Conservation (phyloP, 2,797 vertebrate genomes). For the Brotula barbata region DNA sequence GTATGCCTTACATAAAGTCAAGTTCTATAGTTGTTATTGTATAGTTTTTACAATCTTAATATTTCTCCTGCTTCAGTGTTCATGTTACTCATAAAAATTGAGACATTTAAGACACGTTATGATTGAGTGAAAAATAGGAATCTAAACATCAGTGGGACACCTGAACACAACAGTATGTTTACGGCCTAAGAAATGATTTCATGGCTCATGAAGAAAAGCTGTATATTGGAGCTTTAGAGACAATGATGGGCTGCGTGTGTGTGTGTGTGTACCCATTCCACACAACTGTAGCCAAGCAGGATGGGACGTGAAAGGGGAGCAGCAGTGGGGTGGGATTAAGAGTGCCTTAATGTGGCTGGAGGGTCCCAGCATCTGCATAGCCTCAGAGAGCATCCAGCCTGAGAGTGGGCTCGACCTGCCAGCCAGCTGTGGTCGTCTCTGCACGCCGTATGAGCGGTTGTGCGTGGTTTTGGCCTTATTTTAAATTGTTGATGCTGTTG, state of each 20-base stretch:
- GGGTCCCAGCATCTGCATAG: conserved; percentile 64
- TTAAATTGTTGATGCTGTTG: conserved; percentile 19
- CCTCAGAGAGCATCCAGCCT: conserved; percentile 48
- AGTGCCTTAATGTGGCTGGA: conserved; percentile 50
- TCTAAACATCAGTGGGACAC: no score
- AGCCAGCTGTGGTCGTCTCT: conserved; percentile 56
- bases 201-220: not conserved
- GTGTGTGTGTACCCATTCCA: conserved; percentile 1
- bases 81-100: no score
- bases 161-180: no score
- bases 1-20: no score
- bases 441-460: conserved; percentile 35
- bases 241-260: not conserved
- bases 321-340: conserved; percentile 19
- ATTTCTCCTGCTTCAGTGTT: no score
- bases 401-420: conserved; percentile 30
- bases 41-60: no score
- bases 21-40: no score
- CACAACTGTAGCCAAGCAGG: conserved; percentile 14
- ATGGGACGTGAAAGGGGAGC: conserved; percentile 17
- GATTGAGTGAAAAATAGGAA: no score
- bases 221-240: not conserved
- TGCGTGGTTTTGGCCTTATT: conserved; percentile 11
- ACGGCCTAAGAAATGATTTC: no score
- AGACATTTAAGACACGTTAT: no score